These are phyloP conservation scores for Prunella himalayana DNA, from an alignment of 2,113 vertebrate species.

Conservation along the genomic window DNA sequence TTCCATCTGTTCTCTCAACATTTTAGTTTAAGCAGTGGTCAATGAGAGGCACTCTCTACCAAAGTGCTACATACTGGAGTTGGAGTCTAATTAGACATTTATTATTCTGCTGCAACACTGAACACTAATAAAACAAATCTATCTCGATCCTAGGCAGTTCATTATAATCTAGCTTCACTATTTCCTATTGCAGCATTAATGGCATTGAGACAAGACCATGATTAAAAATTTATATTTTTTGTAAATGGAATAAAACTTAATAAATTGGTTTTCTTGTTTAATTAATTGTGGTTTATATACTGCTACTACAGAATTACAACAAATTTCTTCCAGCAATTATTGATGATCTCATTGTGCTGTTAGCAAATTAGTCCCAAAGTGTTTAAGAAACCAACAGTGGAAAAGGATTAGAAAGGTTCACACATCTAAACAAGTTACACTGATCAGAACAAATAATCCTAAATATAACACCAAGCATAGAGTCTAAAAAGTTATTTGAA, in stretches of 20 bases:
- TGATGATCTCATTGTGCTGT: neutral
- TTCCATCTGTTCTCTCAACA: neutral
- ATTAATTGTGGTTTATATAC: neutral
- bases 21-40: neutral
- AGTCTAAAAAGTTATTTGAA: neutral
- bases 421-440: neutral
- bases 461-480: neutral
- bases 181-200: neutral
- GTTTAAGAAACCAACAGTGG: neutral
- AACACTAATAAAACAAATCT: neutral
- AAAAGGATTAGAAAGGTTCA: neutral
- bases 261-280: neutral
- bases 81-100: neutral
- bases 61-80: neutral
- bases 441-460: neutral
- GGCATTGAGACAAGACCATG: neutral
- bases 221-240: constrained; percentile 2
- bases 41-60: neutral
- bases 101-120: neutral
- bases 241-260: neutral
- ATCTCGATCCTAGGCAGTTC: neutral
- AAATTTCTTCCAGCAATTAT: neutral
- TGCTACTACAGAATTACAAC: neutral
- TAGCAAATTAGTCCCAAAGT: neutral
- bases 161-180: neutral